Evolutionary conservation across 2,888 invertebrate species (phyloP).

Genomic region (Drosophila pseudotakahashii): DNA sequence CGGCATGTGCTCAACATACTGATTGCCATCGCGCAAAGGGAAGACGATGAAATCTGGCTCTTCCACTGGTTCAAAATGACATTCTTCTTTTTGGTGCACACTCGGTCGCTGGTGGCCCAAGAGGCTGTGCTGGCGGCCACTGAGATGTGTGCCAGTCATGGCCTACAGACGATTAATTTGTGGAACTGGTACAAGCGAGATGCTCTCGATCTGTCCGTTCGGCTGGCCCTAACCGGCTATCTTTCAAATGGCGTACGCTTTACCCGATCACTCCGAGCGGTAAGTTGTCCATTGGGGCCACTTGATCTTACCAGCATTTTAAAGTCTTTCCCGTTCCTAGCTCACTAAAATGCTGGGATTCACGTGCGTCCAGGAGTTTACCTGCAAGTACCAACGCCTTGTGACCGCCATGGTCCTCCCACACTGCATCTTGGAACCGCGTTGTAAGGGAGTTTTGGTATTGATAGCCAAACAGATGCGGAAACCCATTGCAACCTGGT

Average conservation of each 20-base stretch:
- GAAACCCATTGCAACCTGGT: constrained; percentile 85
- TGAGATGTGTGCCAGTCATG: constrained; percentile 80
- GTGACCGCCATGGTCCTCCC: constrained; percentile 88
- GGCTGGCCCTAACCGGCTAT: constrained; percentile 76
- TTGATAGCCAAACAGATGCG: constrained; percentile 77
- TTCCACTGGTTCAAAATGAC: constrained; percentile 82
- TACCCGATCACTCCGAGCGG: constrained; percentile 57
- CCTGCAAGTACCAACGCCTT: constrained; percentile 89
- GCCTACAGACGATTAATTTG: constrained; percentile 78
- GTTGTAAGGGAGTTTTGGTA: constrained; percentile 86
- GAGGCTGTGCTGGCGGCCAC: constrained; percentile 81
- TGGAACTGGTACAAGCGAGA: constrained; percentile 84
- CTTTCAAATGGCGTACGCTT: constrained; percentile 77
- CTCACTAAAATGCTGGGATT: constrained; percentile 89
- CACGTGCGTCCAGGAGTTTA: constrained; percentile 88
- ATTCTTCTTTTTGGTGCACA: constrained; percentile 80
- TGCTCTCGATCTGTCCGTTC: constrained; percentile 77
- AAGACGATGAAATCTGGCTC: constrained; percentile 79
- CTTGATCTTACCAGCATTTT: no score
- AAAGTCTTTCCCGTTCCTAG: constrained; percentile 53
- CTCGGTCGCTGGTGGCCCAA: constrained; percentile 77
- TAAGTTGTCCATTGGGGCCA: background rate
- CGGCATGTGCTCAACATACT: constrained; percentile 63
- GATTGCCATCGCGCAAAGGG: constrained; percentile 44
- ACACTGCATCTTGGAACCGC: constrained; percentile 85